phyloP scores from a whole-genome alignment of 2,113 vertebrate species.

The Penelope pileata region DNA sequence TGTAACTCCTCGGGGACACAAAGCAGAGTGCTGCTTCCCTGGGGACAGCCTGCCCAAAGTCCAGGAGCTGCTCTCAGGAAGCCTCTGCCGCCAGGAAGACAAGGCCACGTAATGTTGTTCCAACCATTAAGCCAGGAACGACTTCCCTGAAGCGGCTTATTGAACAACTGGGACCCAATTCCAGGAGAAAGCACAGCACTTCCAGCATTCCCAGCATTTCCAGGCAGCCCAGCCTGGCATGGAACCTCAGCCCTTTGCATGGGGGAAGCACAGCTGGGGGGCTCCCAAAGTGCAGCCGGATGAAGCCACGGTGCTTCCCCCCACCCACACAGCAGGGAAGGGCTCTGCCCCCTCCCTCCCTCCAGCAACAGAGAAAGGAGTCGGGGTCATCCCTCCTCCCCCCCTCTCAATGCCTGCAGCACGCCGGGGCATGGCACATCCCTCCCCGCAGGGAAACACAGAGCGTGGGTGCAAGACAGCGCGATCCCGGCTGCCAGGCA shows the following conservation, averaged over 20 bases:
- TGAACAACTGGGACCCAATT: slow-evolving; percentile 14
- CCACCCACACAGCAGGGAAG: background rate
- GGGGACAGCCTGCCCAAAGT: slow-evolving; percentile 35
- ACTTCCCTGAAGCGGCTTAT: slow-evolving; percentile 29
- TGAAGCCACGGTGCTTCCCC: background rate
- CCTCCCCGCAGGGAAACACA: background rate
- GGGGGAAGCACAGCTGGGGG: no score
- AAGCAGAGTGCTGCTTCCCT: background rate
- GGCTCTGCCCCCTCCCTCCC: background rate
- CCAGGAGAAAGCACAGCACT: background rate
- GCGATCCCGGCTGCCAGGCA: background rate
- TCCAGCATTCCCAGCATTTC: slow-evolving; percentile 7
- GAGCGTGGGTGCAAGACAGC: accelerated
- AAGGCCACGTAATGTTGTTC: background rate
- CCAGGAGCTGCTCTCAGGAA: slow-evolving; percentile 30
- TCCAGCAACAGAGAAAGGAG: background rate
- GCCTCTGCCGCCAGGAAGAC: background rate
- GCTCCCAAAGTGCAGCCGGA: no score
- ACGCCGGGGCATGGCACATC: background rate
- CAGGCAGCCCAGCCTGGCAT: background rate
- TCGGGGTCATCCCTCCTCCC: background rate
- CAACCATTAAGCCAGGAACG: background rate
- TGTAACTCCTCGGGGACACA: background rate
- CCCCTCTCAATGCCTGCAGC: no score
- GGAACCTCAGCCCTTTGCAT: no score